Percentiles rank a stretch among this genome's conserved stretches.
Conservation (phyloP, 2,797 vertebrate species). For the Micromesistius poutassou region DNA sequence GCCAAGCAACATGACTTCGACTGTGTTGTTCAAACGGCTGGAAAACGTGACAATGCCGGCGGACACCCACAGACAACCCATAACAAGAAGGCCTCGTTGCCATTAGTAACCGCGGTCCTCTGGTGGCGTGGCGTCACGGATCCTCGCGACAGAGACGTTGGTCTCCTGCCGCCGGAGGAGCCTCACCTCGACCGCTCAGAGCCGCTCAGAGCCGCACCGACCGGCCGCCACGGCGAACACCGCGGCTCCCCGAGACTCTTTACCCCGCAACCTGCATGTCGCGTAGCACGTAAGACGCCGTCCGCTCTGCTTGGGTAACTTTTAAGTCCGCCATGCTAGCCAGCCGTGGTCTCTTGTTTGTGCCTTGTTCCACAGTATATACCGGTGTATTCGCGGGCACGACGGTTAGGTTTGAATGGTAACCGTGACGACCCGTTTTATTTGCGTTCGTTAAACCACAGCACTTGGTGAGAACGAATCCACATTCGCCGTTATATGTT, state of each 20-base stretch:
- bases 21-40: neutral
- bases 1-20: too few relatives aligned
- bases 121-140: neutral
- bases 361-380: neutral
- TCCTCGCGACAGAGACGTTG: too few relatives aligned
- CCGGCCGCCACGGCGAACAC: too few relatives aligned
- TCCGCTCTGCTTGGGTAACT: too few relatives aligned
- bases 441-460: neutral
- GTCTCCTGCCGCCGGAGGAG: too few relatives aligned
- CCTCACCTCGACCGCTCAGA: too few relatives aligned
- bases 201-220: too few relatives aligned
- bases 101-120: neutral
- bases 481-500: neutral
- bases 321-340: too few relatives aligned
- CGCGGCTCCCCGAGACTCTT: too few relatives aligned
- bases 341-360: too few relatives aligned
- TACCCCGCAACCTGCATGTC: too few relatives aligned
- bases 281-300: too few relatives aligned
- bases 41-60: neutral
- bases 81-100: neutral
- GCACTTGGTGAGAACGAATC: neutral
- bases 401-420: neutral
- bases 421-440: neutral
- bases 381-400: neutral
- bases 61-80: neutral